phyloP scores from a whole-genome alignment of 2,113 vertebrate species.

The Phylloscopus trochiloides region DNA sequence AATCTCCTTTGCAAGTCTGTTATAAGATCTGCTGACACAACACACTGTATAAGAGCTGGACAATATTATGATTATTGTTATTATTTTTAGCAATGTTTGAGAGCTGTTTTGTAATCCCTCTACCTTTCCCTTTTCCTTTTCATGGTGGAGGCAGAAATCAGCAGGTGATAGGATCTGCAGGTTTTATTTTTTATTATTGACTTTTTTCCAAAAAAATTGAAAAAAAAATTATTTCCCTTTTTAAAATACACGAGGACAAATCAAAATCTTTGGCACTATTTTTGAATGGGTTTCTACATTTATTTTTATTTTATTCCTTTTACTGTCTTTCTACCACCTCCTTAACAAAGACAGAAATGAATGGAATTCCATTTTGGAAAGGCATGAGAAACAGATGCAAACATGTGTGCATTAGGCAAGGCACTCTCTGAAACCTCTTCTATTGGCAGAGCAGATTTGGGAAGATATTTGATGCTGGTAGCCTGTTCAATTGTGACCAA shows the following conservation, averaged over 20 bases:
- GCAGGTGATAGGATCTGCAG: not conserved
- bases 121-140: not conserved
- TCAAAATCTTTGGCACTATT: not conserved
- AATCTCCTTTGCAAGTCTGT: not conserved
- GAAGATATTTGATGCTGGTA: not conserved
- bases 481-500: not conserved
- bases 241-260: not conserved
- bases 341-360: slow-evolving; percentile 8
- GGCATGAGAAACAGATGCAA: slow-evolving; percentile 52
- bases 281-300: not conserved
- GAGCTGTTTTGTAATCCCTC: not conserved
- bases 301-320: not conserved
- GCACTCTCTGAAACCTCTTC: slow-evolving; percentile 7
- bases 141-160: slow-evolving; percentile 22
- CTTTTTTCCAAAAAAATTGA: not conserved
- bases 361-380: slow-evolving; percentile 59
- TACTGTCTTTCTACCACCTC: not conserved
- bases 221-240: not conserved
- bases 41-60: not conserved
- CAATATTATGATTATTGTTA: not conserved
- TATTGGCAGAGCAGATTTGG: slow-evolving; percentile 4
- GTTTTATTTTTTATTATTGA: not conserved
- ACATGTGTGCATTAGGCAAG: not conserved
- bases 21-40: not conserved
- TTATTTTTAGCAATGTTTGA: not conserved